phyloP scores from a whole-genome alignment of 2,797 vertebrate genomes.

The Acridotheres tristis region DNA sequence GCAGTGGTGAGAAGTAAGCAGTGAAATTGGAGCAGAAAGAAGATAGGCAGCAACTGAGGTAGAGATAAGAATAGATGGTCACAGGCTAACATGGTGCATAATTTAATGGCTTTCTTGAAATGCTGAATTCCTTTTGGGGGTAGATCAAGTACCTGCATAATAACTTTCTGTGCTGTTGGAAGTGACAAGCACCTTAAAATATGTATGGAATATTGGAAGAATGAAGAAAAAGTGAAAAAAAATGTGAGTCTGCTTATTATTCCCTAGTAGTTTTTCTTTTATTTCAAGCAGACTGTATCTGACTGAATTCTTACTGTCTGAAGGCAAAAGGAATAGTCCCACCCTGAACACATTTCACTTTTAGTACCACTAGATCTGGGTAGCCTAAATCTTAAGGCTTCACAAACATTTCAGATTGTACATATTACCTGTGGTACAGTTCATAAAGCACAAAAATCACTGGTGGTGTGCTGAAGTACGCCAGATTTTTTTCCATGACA shows the following conservation, averaged over 20 bases:
- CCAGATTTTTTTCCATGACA: not conserved
- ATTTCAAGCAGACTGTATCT: conserved; percentile 28
- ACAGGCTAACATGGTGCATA: conserved; percentile 44
- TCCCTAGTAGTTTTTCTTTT: conserved; percentile 8
- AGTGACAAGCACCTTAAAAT: conserved; percentile 49
- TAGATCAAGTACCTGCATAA: conserved; percentile 36
- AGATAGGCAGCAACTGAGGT: not conserved
- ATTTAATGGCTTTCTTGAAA: conserved; percentile 50
- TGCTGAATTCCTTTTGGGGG: conserved; percentile 29
- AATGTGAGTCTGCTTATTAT: not conserved
- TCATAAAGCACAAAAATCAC: conserved; percentile 49
- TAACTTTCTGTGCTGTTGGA: conserved; percentile 41
- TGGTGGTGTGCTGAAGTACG: not conserved
- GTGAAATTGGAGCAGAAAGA: not conserved
- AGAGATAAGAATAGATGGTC: conserved; percentile 53
- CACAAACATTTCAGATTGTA: conserved; percentile 49
- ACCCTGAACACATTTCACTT: conserved; percentile 51
- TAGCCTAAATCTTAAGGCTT: conserved; percentile 56
- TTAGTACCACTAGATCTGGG: conserved; percentile 33
- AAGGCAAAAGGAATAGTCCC: conserved; percentile 32
- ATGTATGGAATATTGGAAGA: conserved; percentile 41
- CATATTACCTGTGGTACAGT: conserved; percentile 38
- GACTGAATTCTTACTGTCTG: conserved; percentile 41
- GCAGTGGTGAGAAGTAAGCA: not conserved
- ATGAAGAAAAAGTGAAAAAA: conserved; percentile 9